Conservation (phyloP, 2,113 vertebrate species). For the Felis catus region DNA sequence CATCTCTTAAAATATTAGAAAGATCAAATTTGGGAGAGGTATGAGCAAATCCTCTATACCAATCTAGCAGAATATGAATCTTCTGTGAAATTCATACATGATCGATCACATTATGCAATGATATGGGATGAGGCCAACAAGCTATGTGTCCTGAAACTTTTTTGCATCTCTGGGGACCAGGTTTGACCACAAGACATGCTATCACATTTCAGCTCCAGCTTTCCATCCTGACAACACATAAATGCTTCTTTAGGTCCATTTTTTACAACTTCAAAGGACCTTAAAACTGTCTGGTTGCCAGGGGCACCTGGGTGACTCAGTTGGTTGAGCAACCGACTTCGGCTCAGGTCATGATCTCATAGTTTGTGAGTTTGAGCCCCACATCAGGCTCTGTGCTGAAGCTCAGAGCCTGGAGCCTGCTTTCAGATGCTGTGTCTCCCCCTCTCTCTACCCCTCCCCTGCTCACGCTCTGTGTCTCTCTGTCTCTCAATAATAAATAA, state of each 20-base stretch:
- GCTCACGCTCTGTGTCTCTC: no score
- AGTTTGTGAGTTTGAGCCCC: no score
- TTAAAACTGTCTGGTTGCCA: slow-evolving; percentile 5
- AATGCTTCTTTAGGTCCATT: neutral
- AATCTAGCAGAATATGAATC: slow-evolving; percentile 84
- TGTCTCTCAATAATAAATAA: no score
- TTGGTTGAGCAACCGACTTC: no score
- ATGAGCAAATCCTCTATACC: slow-evolving; percentile 90
- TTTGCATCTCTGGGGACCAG: neutral
- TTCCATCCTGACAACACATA: neutral
- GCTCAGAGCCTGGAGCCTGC: no score
- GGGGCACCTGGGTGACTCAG: no score
- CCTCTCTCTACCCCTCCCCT: no score
- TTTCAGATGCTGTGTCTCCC: no score
- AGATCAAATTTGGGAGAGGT: slow-evolving; percentile 89
- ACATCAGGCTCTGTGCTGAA: no score
- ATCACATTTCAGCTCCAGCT: neutral
- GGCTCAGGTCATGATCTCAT: no score
- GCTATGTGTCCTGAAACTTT: neutral
- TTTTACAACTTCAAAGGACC: neutral
- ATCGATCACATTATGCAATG: neutral
- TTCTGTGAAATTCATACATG: neutral
- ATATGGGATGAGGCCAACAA: neutral
- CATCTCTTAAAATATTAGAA: slow-evolving; percentile 90
- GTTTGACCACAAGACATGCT: neutral